phyloP scores from a whole-genome alignment of 2,797 vertebrate species.

The Phalanger gymnotis region DNA sequence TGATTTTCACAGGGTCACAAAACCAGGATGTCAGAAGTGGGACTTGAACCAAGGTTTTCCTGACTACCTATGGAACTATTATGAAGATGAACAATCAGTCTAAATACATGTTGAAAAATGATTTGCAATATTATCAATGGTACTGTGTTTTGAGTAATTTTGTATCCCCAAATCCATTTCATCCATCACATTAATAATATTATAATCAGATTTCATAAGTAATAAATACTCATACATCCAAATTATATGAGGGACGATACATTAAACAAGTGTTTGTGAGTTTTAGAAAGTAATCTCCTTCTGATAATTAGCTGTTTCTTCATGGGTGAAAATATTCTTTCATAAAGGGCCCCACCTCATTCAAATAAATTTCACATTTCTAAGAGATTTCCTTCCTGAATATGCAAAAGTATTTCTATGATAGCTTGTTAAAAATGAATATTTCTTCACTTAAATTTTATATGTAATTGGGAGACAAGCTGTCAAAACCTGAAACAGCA shows the following conservation, averaged over 20 bases:
- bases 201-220: neutral
- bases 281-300: conserved; percentile 55
- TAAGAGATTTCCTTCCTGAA: conserved; percentile 71
- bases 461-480: conserved; percentile 61
- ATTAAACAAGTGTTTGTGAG: neutral
- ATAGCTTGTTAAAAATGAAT: conserved; percentile 66
- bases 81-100: neutral
- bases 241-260: neutral
- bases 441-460: conserved; percentile 71
- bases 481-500: conserved; percentile 47
- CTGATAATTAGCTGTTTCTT: conserved; percentile 43
- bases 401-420: conserved; percentile 68
- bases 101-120: neutral
- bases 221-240: neutral
- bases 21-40: neutral
- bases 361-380: conserved; percentile 53
- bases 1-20: neutral
- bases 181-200: neutral
- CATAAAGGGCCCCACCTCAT: conserved; percentile 63
- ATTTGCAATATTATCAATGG: neutral
- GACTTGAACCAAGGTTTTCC: neutral
- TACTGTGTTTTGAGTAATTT: neutral
- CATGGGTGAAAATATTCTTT: conserved; percentile 57
- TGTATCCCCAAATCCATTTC: neutral
- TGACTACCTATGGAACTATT: neutral